Evolutionary conservation across 2,888 invertebrate species (phyloP).

Genomic region (Camptogramma bilineatum): DNA sequence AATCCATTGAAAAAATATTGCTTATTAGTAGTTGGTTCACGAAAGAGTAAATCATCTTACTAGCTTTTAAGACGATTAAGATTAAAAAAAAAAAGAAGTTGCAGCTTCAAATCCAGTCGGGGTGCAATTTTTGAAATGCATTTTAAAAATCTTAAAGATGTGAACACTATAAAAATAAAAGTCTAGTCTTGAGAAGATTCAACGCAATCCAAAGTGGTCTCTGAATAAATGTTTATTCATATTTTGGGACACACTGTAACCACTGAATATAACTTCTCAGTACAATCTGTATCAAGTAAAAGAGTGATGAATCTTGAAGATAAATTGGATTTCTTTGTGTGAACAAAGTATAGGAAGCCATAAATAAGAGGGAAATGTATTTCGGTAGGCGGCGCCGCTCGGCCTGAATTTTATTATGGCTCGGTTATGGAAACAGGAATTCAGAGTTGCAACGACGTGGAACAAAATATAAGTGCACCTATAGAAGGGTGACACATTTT

Average conservation of each 20-base stretch:
- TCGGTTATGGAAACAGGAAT: constrained; percentile 53
- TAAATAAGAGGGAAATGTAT: constrained; percentile 51
- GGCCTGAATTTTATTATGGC: constrained; percentile 52
- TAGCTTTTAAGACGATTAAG: no score
- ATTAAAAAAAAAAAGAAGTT: no score
- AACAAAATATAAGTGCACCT: constrained; percentile 3
- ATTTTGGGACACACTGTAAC: neutral
- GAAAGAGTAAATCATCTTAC: no score
- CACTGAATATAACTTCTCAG: neutral
- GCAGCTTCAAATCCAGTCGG: no score
- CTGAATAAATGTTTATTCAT: no score
- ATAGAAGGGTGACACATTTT: neutral
- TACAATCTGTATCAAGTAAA: constrained; percentile 5
- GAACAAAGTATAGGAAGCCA: constrained; percentile 45
- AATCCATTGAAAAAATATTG: no score
- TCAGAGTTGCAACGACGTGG: constrained; percentile 30
- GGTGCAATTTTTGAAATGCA: no score
- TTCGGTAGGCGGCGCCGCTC: constrained; percentile 51
- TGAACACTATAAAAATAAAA: no score
- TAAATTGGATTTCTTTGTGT: constrained; percentile 32
- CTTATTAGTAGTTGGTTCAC: no score
- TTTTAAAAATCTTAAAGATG: no score
- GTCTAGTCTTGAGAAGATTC: no score
- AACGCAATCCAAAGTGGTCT: no score
- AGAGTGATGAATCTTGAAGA: constrained; percentile 28